Evolutionary conservation across 2,113 vertebrate species (phyloP).

Genomic region (Phyllopteryx taeniolatus): DNA sequence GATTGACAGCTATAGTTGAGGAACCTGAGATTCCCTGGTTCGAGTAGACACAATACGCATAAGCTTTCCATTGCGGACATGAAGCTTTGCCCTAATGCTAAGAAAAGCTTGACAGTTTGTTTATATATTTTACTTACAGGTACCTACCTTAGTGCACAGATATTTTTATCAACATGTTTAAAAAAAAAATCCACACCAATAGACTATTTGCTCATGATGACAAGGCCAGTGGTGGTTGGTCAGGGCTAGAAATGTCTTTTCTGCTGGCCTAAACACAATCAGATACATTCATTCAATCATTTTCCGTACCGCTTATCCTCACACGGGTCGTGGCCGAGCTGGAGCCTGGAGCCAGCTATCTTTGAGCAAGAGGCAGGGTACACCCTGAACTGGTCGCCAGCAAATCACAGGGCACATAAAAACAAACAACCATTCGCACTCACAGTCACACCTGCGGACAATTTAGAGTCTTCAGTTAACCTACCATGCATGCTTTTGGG

Average conservation of each 20-base stretch:
- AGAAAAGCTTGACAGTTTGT: neutral
- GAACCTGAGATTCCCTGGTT: constrained; percentile 52
- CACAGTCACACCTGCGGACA: too few relatives aligned
- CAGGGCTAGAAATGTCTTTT: neutral
- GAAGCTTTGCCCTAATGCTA: neutral
- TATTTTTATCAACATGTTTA: neutral
- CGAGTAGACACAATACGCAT: neutral
- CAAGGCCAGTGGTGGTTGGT: neutral
- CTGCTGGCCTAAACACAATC: neutral
- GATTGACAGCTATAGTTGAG: constrained; percentile 75
- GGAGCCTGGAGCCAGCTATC: too few relatives aligned
- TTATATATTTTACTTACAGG: neutral
- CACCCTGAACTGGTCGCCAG: too few relatives aligned
- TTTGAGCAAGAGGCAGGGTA: too few relatives aligned
- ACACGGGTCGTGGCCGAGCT: too few relatives aligned
- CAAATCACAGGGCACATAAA: too few relatives aligned
- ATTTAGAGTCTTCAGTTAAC: too few relatives aligned
- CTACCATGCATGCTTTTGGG: too few relatives aligned
- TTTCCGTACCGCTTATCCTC: too few relatives aligned
- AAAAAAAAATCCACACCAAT: neutral
- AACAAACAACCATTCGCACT: too few relatives aligned
- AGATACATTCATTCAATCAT: too few relatives aligned
- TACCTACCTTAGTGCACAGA: too few relatives aligned
- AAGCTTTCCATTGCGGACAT: constrained; percentile 22
- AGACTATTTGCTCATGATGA: neutral